Evolutionary conservation across 2,113 vertebrate species (phyloP), one percentile per base, ranked within the genome.

Genomic region (Irena cyanogastra): DNA sequence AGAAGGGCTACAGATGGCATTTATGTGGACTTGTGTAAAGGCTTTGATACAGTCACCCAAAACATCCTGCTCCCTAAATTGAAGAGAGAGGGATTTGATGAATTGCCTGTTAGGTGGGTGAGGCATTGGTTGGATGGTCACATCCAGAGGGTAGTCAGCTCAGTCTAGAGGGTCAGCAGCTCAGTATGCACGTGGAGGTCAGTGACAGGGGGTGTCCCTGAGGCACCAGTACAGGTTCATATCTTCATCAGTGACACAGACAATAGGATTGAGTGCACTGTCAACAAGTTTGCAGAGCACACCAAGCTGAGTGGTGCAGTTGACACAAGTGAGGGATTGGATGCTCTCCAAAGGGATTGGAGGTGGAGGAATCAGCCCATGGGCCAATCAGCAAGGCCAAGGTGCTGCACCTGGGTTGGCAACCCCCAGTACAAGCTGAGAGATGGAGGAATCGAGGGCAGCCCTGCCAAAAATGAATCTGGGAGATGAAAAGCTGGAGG

Each of bases 271-370:
- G 4, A 53, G 64, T 33, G 27, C 6, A 28, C 15, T 15, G 20
- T 88, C 53, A 52, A 17, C 37, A 53, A 7, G 13, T 76, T 5
- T 61, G 59, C 31, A 68, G 53, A 11, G n/a, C 37, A 13, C 33
- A 35, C 42, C 37, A 21, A 54, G 28, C 28, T 59, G 22, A 47
- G 24, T 9, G 42, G 27, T 15, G 70, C 3, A 8, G 28, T 1
- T 45, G 75, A 21, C 5, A 52, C 0, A 2, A 1, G 31, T 28
- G 24, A 85, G 53, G 18, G 37, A 7, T 3, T 2, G 31, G 27
- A 42, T 77, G 30, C 42, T 18, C n/a, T 50, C 33, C 33, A 27
- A 41, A 70, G 57, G 23, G 37, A 61, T 24, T 42, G 47, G 30
- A 66, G 26, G 35, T 83, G 6, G 7, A 80, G 37, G 31, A 47